Base-by-base conservation (phyloP, 2,113 vertebrate genomes). In the Phyllopteryx taeniolatus region DNA sequence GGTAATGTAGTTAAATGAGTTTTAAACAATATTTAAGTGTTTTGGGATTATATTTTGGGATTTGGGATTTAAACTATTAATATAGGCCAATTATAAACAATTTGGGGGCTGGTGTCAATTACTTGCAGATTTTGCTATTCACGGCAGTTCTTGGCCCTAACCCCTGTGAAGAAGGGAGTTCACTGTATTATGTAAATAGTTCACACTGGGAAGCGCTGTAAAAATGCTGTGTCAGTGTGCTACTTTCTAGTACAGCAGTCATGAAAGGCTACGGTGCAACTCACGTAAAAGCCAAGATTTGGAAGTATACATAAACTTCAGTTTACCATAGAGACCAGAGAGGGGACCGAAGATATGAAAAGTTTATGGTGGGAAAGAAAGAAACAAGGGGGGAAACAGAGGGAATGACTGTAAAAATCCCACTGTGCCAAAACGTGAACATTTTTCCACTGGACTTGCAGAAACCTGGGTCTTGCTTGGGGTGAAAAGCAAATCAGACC, bases 381-480 rank as follows among this genome's bases (percentile, higher is more conserved):
- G 53, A 79, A 72, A 82, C 35, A 54, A 51, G 54, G 62, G 53
- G 62, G 44, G 75, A 72, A 81, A 43, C 43, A 71, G 63, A 53
- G 54, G 65, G 68, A 77, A 74, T 75, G 68, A 79, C 79, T 72
- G 70, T 83, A 77, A 77, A 75, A 47, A 68, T 67, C 57, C 57
- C 74, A 67, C 59, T 13, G 73, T 85, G 86, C 82, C 86, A 86
- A 83, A 79, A 73, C 33, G 69, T 19, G 4, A 72, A 87, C 61
- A 79, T 75, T 85, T 80, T 89, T 86, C 82, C 79, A 83, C 79
- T 53, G 53, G 71, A 71, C 62, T 80, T 71, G 78, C 54, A 83
- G 77, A 86, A 87, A 86, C 79, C 67, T 78, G 74, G 71, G 78
- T 70, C 70, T 80, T 72, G 75, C 75, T 75, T 44, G 68, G 64